These are phyloP conservation scores for Sinocyclocheilus grahami DNA, from an alignment of 2,113 vertebrate genomes.

Conservation along the genomic window DNA sequence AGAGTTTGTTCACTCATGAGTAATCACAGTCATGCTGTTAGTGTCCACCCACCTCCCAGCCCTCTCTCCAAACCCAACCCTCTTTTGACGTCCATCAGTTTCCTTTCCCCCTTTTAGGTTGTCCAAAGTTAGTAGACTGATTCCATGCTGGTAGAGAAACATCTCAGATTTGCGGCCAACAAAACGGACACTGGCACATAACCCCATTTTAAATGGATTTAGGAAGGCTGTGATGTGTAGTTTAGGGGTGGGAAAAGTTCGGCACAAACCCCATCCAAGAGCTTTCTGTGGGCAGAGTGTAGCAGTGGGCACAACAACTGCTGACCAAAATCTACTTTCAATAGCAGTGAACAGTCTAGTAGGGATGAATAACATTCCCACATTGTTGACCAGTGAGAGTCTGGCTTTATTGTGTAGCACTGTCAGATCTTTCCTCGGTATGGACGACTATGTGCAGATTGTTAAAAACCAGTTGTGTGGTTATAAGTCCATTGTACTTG, in stretches of 20 bases:
- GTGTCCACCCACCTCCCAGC: not conserved
- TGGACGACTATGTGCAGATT: conserved; percentile 16
- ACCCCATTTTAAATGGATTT: not conserved
- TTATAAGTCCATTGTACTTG: conserved; percentile 19
- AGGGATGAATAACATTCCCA: conserved; percentile 65
- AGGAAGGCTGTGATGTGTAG: no score
- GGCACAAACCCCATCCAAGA: conserved; percentile 32
- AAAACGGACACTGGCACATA: not conserved
- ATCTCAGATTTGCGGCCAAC: not conserved
- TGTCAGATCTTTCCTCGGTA: conserved; percentile 45
- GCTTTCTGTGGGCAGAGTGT: conserved; percentile 56
- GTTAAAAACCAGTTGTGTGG: not conserved
- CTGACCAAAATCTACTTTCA: conserved; percentile 72
- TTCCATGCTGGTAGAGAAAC: not conserved
- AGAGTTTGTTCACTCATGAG: conserved; percentile 20
- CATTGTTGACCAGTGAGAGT: conserved; percentile 64
- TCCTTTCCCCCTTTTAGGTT: conserved; percentile 25
- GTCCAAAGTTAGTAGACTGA: conserved; percentile 17
- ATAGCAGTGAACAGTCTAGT: conserved; percentile 78
- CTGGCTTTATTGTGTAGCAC: conserved; percentile 48
- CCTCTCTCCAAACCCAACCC: not conserved
- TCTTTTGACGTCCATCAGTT: not conserved
- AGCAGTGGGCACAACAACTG: conserved; percentile 65
- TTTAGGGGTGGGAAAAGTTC: conserved; percentile 10
- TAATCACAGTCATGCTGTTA: conserved; percentile 14